phyloP scores from a whole-genome alignment of 2,797 vertebrate species.

The Percopsis omiscomaycus region DNA sequence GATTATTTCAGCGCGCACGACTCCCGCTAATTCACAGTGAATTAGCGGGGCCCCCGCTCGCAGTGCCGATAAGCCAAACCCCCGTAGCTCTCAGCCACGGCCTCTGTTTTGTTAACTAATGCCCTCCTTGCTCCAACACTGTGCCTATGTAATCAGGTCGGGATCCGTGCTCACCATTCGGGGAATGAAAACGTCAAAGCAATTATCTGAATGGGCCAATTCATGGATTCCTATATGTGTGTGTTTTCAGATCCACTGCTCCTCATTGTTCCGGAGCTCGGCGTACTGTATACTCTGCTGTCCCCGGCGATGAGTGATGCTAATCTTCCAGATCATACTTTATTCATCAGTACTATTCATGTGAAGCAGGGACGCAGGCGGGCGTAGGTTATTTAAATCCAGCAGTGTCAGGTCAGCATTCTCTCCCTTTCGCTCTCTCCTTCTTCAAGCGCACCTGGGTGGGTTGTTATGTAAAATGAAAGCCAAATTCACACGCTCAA shows the following conservation, averaged over 20 bases:
- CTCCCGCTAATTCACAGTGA: constrained; percentile 66
- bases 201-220: constrained; percentile 62
- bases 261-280: constrained; percentile 29
- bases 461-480: no score
- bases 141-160: constrained; percentile 65
- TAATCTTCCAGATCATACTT: constrained; percentile 31
- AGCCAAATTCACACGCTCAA: not conserved
- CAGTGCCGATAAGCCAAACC: constrained; percentile 63
- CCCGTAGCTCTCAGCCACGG: constrained; percentile 48
- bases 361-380: not conserved
- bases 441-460: not conserved
- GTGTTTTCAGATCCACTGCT: constrained; percentile 38
- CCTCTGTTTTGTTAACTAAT: constrained; percentile 80
- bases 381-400: constrained; percentile 1
- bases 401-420: not conserved
- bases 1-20: constrained; percentile 72
- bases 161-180: constrained; percentile 58
- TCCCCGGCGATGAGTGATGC: constrained; percentile 26
- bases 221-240: constrained; percentile 53
- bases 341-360: constrained; percentile 12
- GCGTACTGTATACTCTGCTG: constrained; percentile 35
- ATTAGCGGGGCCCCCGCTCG: constrained; percentile 64
- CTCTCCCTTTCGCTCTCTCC: not conserved
- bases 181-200: constrained; percentile 70
- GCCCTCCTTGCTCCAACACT: constrained; percentile 51